Evolutionary conservation across 1,140 invertebrate genomes (phyloP), one percentile per base, ranked within the genome.

Genomic region (Drosophila repletoides): DNA sequence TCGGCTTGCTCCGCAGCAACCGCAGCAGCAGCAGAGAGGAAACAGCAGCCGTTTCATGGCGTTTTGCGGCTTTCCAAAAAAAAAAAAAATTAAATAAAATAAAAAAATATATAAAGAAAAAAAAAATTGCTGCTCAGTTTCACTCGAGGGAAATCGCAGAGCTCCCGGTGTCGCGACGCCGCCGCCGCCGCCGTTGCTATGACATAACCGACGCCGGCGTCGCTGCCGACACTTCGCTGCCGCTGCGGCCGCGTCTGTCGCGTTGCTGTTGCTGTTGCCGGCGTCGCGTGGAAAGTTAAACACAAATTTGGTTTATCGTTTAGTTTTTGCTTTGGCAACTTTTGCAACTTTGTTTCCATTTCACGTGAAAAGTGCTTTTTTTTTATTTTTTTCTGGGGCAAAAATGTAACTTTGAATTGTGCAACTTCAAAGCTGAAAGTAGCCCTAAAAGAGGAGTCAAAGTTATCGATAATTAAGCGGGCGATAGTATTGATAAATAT

Each of bases 71-170:
- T 79, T 79, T 79, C 76, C 70, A 79, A 79, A 79, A 77, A 71
- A 56, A 56, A 65, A 48, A 58, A 46, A 19, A 34, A 56, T 66
- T 28, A 41, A 68, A 43, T 21, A 40, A 26, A 29, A 36, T 33
- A 29, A 48, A 67, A 61, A 69, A 33, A 56, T 10, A 33, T 14
- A 66, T 36, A 46, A 68, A 53, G 14, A 31, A 53, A 40, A 59
- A 66, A 55, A 36, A 45, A 17, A 33, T 9, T 63, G 71, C 74
- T 84, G 79, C 77, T 77, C 80, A 77, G 79, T 83, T 83, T 83
- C 79, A 79, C 79, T 83, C 77, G 79, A 83, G 79, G 79, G 79
- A 83, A 83, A 83, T 83, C 79, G 79, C 79, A 71, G 49, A n/a
- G 69, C 65, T 58, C 14, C 65, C 45, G 45, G 38, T 53, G 56